These are phyloP conservation scores for Trichogramma pretiosum DNA, from an alignment of 1,140 invertebrate genomes.

Conservation along the genomic window DNA sequence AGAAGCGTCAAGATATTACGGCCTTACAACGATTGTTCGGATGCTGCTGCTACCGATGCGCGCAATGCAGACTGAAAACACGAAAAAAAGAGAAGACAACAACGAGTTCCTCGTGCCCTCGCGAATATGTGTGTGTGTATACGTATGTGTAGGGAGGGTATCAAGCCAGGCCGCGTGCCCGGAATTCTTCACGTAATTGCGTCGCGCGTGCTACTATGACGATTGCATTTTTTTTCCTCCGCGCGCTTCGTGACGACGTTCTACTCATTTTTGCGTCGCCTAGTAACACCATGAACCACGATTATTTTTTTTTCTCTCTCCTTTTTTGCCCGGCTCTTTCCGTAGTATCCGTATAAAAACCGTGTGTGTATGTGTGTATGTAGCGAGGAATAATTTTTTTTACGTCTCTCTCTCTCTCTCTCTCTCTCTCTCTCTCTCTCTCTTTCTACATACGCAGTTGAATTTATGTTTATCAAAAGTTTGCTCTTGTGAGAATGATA, in stretches of 20 bases:
- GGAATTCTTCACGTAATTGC: conserved; percentile 41
- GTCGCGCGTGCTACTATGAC: conserved; percentile 30
- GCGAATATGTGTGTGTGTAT: background rate
- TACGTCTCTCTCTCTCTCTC: background rate
- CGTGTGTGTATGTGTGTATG: too few relatives aligned
- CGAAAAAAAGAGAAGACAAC: too few relatives aligned
- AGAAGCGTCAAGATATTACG: too few relatives aligned
- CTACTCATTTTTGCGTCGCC: too few relatives aligned
- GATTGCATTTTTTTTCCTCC: conserved; percentile 35
- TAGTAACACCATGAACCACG: background rate
- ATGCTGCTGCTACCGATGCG: too few relatives aligned
- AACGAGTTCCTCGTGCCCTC: too few relatives aligned
- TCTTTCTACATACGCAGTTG: conserved; percentile 1
- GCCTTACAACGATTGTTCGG: too few relatives aligned
- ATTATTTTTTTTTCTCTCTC: background rate
- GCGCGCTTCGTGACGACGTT: conserved; percentile 22
- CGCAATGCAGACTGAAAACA: too few relatives aligned
- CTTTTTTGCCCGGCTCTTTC: conserved; percentile 10
- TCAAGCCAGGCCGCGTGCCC: conserved; percentile 36
- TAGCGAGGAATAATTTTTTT: too few relatives aligned
- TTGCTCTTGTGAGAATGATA: conserved; percentile 2
- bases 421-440: background rate
- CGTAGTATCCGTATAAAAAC: too few relatives aligned
- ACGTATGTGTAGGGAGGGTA: conserved; percentile 22
- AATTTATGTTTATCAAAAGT: conserved; percentile 10